Conservation (phyloP, 2,113 vertebrate species). For the Podarcis raffonei region DNA sequence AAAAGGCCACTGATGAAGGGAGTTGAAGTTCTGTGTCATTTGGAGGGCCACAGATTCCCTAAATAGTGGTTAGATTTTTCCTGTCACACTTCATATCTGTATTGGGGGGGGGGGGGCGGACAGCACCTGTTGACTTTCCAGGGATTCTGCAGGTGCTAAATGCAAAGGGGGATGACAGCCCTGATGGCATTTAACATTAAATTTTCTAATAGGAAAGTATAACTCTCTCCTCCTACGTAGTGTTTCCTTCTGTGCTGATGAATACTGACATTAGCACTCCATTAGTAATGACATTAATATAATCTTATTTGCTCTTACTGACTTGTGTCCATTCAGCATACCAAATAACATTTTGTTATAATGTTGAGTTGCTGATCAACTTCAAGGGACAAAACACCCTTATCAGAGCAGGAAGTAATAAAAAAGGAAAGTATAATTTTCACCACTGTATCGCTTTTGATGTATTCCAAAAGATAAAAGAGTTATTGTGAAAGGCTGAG, state of each 20-base stretch:
- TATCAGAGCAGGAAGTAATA: constrained; percentile 24
- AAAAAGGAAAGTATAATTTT: constrained; percentile 15
- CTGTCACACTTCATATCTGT: not conserved
- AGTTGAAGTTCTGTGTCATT: no score
- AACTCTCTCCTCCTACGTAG: constrained; percentile 1
- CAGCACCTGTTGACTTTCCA: not conserved
- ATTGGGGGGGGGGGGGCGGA: not conserved
- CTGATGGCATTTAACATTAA: not conserved
- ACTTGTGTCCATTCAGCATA: constrained; percentile 16
- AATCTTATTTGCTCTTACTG: constrained; percentile 48
- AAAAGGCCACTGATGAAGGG: no score
- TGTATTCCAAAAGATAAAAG: not conserved
- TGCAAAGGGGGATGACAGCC: not conserved
- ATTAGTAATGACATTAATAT: constrained; percentile 41
- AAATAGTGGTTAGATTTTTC: not conserved
- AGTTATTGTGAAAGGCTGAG: not conserved
- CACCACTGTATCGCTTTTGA: constrained; percentile 19
- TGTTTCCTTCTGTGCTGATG: constrained; percentile 40
- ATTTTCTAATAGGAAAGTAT: constrained; percentile 42
- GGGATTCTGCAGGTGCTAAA: not conserved
- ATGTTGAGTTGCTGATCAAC: constrained; percentile 36
- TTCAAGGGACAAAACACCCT: not conserved
- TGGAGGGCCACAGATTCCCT: no score
- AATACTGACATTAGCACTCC: constrained; percentile 46
- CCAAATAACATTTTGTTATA: constrained; percentile 29